Evolutionary conservation across 2,888 invertebrate species (phyloP).

Genomic region (Trachelus stipa): DNA sequence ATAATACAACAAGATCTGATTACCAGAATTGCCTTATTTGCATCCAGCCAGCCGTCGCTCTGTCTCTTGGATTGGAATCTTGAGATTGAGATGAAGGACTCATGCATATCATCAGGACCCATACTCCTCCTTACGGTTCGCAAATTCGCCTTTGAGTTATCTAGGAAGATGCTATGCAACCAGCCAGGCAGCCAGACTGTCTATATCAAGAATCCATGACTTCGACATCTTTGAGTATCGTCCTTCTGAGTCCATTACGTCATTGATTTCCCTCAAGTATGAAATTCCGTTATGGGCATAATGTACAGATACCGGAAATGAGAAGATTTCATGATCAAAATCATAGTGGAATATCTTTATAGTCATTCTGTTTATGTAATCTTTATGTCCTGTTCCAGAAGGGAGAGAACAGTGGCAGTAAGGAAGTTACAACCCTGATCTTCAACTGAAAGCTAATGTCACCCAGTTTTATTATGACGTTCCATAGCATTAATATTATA

Average conservation of each 20-base stretch:
- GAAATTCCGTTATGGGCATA: neutral
- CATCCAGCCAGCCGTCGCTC: constrained; percentile 31
- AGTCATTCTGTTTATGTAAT: neutral
- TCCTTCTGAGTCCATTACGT: neutral
- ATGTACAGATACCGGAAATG: neutral
- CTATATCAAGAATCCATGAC: neutral
- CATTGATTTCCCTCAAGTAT: neutral
- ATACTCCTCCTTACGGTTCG: constrained; percentile 14
- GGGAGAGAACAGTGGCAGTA: neutral
- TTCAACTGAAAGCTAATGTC: neutral
- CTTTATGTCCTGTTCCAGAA: neutral
- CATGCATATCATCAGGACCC: constrained; percentile 37
- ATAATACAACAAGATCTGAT: constrained; percentile 46
- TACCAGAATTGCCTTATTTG: constrained; percentile 48
- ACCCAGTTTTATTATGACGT: neutral
- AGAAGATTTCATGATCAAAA: neutral
- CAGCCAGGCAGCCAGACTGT: neutral
- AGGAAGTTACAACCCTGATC: neutral
- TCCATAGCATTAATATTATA: neutral
- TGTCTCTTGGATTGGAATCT: constrained; percentile 27
- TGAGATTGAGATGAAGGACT: constrained; percentile 16
- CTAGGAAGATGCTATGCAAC: neutral
- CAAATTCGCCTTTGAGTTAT: neutral
- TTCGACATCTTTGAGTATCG: neutral
- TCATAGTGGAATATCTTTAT: neutral